These are phyloP conservation scores for Numida meleagris DNA, from an alignment of 2,113 vertebrate species.

Conservation along the genomic window DNA sequence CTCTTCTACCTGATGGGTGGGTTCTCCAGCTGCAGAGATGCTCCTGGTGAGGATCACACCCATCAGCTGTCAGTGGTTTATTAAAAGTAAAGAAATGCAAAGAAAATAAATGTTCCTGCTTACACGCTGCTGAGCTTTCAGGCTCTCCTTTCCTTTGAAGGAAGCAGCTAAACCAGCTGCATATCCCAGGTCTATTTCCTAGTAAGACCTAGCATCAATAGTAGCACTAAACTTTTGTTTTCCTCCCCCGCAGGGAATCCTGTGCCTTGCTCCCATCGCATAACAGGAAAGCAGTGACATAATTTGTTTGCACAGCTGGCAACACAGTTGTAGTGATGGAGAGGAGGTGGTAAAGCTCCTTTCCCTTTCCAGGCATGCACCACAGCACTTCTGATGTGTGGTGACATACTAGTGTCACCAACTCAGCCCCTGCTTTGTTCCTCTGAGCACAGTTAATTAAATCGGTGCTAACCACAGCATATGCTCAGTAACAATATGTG, in stretches of 20 bases:
- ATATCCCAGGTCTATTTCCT: not conserved
- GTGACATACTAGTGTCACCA: not conserved
- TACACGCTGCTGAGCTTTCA: fast-evolving
- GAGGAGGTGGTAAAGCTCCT: not conserved
- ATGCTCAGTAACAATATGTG: not conserved
- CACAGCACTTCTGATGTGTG: not conserved
- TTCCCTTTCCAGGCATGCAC: not conserved
- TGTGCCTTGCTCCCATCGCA: not conserved
- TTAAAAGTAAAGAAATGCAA: not conserved
- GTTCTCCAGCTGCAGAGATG: not conserved
- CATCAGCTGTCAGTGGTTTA: not conserved
- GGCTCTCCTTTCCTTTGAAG: not conserved
- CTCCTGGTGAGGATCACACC: not conserved
- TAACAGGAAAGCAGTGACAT: not conserved
- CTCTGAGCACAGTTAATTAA: not conserved
- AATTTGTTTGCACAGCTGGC: not conserved
- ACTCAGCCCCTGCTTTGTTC: not conserved
- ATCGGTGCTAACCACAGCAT: not conserved
- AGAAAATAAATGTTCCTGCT: not conserved
- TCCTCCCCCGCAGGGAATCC: not conserved
- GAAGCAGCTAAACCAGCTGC: not conserved
- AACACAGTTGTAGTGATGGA: not conserved
- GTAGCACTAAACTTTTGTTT: not conserved
- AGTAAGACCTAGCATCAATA: not conserved
- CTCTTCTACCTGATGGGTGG: not conserved